phyloP scores from a whole-genome alignment of 64 coral and sea anemone species.

The Stylophora pistillata region DNA sequence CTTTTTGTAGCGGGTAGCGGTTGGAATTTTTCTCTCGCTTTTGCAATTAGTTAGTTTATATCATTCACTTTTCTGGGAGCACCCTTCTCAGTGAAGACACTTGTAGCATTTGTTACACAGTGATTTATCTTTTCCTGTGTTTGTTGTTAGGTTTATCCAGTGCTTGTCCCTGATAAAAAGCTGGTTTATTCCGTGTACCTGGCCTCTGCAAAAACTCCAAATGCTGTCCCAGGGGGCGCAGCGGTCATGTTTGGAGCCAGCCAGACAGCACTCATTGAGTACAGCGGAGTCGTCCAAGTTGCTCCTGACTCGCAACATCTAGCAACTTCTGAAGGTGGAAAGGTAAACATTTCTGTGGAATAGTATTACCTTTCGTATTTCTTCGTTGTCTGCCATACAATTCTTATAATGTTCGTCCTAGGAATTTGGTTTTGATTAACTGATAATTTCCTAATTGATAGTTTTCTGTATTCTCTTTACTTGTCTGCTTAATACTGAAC shows the following conservation, averaged over 20 bases:
- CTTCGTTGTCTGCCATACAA: too few relatives aligned
- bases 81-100: too few relatives aligned
- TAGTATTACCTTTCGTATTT: background rate
- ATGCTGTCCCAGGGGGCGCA: conserved; percentile 72
- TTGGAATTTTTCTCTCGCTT: too few relatives aligned
- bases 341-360: conserved; percentile 37
- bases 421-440: too few relatives aligned
- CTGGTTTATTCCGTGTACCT: conserved; percentile 82
- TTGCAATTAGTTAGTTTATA: too few relatives aligned
- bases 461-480: too few relatives aligned
- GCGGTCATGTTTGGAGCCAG: conserved; percentile 48
- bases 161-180: conserved; percentile 59
- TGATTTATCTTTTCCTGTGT: background rate
- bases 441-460: too few relatives aligned
- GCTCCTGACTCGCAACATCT: conserved; percentile 62
- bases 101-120: background rate
- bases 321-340: conserved; percentile 53
- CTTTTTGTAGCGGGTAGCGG: too few relatives aligned
- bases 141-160: conserved; percentile 61
- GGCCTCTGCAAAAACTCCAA: conserved; percentile 17
- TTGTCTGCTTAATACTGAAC: too few relatives aligned
- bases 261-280: conserved; percentile 71
- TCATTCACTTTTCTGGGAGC: too few relatives aligned
- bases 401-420: too few relatives aligned
- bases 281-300: conserved; percentile 82